Base-by-base conservation (phyloP, 2,888 invertebrate species). In the Cylloceria caligata region DNA sequence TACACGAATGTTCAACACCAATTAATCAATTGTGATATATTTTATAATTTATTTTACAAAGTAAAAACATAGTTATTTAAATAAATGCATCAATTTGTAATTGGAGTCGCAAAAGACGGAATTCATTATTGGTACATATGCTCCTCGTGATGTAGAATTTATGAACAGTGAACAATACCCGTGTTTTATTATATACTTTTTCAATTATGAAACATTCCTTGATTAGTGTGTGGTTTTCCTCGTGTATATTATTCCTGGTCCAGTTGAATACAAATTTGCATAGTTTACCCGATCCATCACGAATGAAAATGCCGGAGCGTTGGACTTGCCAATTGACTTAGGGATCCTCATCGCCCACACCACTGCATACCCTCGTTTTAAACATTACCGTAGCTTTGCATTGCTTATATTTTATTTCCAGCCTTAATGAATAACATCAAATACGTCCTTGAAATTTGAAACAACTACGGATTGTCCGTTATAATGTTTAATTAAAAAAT, bases 191-290 rank as follows among this genome's bases (percentile, higher is more conserved):
- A n/a, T n/a, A n/a, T n/a, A n/a, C n/a, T n/a, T n/a, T n/a, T n/a
- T n/a, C n/a, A n/a, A n/a, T n/a, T n/a, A n/a, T n/a, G n/a, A n/a
- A n/a, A n/a, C n/a, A n/a, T n/a, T n/a, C n/a, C n/a, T n/a, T n/a
- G n/a, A n/a, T n/a, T n/a, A n/a, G n/a, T n/a, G n/a, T n/a, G 80
- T 65, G 79, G 81, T 80, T 77, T 83, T 82, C 72, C 84, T 85
- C 84, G 81, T 85, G 83, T 84, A 81, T 84, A 80, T 84, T 83
- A 84, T 86, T 84, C 83, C 67, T 64, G 42, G 68, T 78, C 82
- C 82, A 42, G 80, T 83, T 81, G 81, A 75, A 69, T 45, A 68
- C 74, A 57, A 78, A 86, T 86, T 84, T 84, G 84, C 84, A 86
- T 84, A 84, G 77, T 76, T 86, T 85, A 80, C 72, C 55, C 79